phyloP scores from a whole-genome alignment of 2,113 vertebrate genomes.

The Andinoacara biseriatus region DNA sequence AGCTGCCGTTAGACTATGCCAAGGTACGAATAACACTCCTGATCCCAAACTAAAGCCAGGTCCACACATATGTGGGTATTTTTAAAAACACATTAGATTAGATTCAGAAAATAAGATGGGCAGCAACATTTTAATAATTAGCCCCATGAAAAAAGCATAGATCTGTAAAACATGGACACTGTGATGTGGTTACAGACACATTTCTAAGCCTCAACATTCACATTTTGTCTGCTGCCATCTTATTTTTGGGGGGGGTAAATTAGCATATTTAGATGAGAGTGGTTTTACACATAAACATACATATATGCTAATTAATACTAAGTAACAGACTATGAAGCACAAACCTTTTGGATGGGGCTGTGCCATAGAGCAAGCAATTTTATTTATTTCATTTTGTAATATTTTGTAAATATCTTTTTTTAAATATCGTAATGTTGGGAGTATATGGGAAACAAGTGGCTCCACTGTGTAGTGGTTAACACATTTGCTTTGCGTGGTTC shows the following conservation, averaged over 20 bases:
- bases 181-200: not conserved
- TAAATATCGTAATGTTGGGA: not conserved
- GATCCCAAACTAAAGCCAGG: not conserved
- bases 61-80: not conserved
- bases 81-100: not conserved
- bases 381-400: not conserved
- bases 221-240: not conserved
- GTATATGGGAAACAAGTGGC: not conserved
- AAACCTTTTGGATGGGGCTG: not conserved
- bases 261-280: not conserved
- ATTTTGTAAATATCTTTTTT: not conserved
- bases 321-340: not conserved
- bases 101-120: not conserved
- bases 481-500: not conserved
- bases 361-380: not conserved
- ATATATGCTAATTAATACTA: not conserved
- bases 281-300: not conserved
- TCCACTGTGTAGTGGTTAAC: not conserved
- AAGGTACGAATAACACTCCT: constrained; percentile 81
- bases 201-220: not conserved
- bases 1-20: constrained; percentile 91
- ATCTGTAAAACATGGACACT: no score
- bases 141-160: no score
- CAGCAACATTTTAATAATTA: not conserved
- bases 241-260: not conserved